Percentiles rank a stretch among this genome's conserved stretches.
Evolutionary conservation across 1,140 invertebrate genomes (phyloP).

Genomic region (Cryptotermes secundus): DNA sequence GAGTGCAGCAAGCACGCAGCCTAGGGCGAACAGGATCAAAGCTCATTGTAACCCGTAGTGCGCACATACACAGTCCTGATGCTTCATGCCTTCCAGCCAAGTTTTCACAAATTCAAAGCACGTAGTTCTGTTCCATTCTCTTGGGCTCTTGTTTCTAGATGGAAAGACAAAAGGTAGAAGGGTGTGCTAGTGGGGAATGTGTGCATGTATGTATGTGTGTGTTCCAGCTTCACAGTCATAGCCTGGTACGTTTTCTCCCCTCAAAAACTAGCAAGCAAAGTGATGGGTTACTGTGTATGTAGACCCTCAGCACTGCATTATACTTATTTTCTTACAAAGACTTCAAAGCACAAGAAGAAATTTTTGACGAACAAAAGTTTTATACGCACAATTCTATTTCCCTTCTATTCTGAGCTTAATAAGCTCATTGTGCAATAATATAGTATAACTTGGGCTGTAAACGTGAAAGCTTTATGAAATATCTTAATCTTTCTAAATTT

Average conservation of each 20-base stretch:
- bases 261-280: not conserved
- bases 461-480: too few species aligned
- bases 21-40: not conserved
- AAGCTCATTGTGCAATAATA: not conserved
- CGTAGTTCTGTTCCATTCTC: constrained; percentile 14
- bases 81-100: not conserved
- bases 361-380: not conserved
- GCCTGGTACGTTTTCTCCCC: not conserved
- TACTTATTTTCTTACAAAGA: not conserved
- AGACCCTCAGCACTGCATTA: not conserved
- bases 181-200: not conserved
- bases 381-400: not conserved
- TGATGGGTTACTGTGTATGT: not conserved
- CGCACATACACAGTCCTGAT: not conserved
- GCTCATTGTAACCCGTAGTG: not conserved
- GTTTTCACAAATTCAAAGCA: constrained; percentile 14
- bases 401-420: not conserved
- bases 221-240: not conserved
- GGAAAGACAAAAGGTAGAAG: not conserved
- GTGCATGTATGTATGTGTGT: not conserved
- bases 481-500: too few species aligned
- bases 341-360: not conserved
- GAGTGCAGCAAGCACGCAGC: not conserved
- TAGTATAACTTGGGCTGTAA: not conserved
- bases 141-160: constrained; percentile 19